Evolutionary conservation across 2,888 invertebrate genomes (phyloP), one percentile per base, ranked within the genome.

Genomic region (Nomada fabriciana): DNA sequence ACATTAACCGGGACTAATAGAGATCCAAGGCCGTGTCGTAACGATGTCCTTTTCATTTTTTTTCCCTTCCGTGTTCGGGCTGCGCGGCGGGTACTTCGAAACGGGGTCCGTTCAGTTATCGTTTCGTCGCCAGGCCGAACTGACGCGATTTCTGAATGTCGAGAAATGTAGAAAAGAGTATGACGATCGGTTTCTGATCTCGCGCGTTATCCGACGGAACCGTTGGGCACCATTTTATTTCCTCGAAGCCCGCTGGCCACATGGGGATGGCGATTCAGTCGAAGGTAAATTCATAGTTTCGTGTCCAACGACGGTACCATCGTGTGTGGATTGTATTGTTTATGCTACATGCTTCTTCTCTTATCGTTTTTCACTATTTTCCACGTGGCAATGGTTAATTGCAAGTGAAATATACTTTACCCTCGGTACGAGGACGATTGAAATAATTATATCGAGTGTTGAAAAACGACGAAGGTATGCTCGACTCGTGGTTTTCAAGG

Each of bases 11-110:
- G 80, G 50, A 63, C 88, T 76, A 83, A 86, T 71, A 42, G 70
- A 36, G 57, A 78, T 77, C 71, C 86, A 88, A 88, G 88, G 88
- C 61, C 80, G 74, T 76, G 72, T 67, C 72, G 67, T 72, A 80
- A 78, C 77, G 75, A 70, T 78, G 69, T 73, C 72, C 83, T 72
- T 84, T 80, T 85, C 15, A 13, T 47, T 86, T 86, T 83, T 89
- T 84, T 82, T 84, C 81, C 81, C 74, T 82, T 85, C 81, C 71
- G 80, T 78, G 64, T 42, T 50, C n/a, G 67, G 10, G 50, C 47
- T 23, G n/a, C 55, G 25, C 29, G 20, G 43, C 25, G 23, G 20
- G 70, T 59, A 72, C 68, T 57, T 18, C 10, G 57, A 42, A 76
- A 36, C 57, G 42, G 57, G 47, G 55, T n/a, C 52, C 50, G 53